These are phyloP conservation scores for Monopterus albus DNA, from an alignment of 2,113 vertebrate genomes.

Conservation along the genomic window DNA sequence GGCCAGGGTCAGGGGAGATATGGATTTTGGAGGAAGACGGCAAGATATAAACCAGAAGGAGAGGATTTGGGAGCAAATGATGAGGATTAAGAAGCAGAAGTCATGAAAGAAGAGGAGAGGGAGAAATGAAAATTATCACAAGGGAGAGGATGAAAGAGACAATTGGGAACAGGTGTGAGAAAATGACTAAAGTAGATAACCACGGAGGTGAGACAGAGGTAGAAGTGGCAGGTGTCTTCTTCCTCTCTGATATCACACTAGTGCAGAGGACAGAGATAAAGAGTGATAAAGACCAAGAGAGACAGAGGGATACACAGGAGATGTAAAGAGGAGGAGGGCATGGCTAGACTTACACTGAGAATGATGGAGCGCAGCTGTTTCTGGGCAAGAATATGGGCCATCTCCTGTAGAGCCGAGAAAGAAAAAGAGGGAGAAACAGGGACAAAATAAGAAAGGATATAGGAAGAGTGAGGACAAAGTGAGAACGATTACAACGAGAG, in stretches of 20 bases:
- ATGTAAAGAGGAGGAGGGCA: conserved; percentile 24
- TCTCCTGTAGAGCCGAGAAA: conserved; percentile 86
- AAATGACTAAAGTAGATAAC: conserved; percentile 30
- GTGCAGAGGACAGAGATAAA: conserved; percentile 18
- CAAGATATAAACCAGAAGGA: conserved; percentile 32
- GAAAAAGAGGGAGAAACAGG: conserved; percentile 5
- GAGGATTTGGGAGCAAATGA: conserved; percentile 51
- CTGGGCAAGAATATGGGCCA: conserved; percentile 97
- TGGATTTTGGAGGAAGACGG: conserved; percentile 18
- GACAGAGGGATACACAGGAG: not conserved
- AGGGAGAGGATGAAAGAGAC: conserved; percentile 18
- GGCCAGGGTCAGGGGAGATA: conserved; percentile 25
- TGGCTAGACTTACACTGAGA: conserved; percentile 88
- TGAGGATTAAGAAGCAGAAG: conserved; percentile 32
- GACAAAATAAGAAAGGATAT: conserved; percentile 10
- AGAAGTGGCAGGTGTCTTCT: conserved; percentile 47
- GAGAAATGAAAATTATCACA: conserved; percentile 44
- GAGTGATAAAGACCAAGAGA: not conserved
- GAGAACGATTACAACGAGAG: conserved; percentile 6
- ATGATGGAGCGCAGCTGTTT: conserved; percentile 97
- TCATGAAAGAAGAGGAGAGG: conserved; percentile 17
- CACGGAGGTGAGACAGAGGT: conserved; percentile 4
- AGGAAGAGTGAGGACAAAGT: conserved; percentile 9
- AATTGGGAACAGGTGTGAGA: conserved; percentile 40
- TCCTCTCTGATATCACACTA: conserved; percentile 32